phyloP scores from a whole-genome alignment of 1,140 invertebrate species.

The Aethina tumida region DNA sequence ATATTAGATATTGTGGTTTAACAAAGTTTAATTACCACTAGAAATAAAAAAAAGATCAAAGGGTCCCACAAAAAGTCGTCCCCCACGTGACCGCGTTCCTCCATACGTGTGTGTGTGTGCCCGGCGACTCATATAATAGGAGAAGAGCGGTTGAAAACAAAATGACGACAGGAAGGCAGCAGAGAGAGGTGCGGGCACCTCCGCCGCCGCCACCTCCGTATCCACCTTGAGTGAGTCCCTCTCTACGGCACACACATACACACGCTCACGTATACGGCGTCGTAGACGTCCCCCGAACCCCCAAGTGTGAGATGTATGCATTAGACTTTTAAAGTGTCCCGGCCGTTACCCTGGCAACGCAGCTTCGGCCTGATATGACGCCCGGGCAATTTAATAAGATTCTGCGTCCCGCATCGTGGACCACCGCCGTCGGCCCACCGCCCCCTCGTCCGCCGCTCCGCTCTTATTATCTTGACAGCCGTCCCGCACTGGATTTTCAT shows the following conservation, averaged over 20 bases:
- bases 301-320: conserved; percentile 39
- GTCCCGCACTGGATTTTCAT: conserved; percentile 12
- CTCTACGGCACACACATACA: too few relatives aligned
- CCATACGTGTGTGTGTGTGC: too few relatives aligned
- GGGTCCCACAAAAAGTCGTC: too few relatives aligned
- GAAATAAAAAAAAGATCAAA: too few relatives aligned
- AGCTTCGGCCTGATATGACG: conserved; percentile 36
- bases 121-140: too few relatives aligned
- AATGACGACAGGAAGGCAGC: background rate
- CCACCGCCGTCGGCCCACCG: conserved; percentile 13
- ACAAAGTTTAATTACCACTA: too few relatives aligned
- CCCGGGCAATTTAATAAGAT: conserved; percentile 39
- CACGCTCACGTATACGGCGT: conserved; percentile 10
- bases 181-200: background rate
- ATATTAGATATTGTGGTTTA: too few relatives aligned
- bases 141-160: too few relatives aligned
- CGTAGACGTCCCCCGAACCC: conserved; percentile 26
- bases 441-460: conserved; percentile 15
- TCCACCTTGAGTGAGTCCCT: too few relatives aligned
- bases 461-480: conserved; percentile 28
- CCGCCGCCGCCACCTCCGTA: conserved; percentile 26
- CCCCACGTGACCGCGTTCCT: too few relatives aligned
- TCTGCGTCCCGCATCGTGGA: conserved; percentile 30
- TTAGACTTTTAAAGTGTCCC: conserved; percentile 39
- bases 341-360: conserved; percentile 36